Percentiles rank a stretch among this genome's conserved stretches.
Evolutionary conservation across 2,113 vertebrate species (phyloP).

Genomic region (Corydoras maculifer): DNA sequence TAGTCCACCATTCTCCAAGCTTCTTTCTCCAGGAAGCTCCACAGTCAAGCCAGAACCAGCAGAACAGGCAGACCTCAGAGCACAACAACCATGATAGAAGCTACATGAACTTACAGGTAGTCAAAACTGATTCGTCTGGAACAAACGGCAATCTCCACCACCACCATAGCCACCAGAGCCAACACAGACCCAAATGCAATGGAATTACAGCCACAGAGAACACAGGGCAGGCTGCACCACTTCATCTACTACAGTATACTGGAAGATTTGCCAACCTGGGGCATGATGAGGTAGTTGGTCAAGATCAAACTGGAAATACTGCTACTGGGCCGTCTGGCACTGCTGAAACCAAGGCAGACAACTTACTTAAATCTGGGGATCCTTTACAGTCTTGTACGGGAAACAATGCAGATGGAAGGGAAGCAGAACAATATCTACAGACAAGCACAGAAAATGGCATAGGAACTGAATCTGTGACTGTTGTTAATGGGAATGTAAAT

Average conservation of each 20-base stretch:
- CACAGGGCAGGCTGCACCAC: slow-evolving; percentile 73
- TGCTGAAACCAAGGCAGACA: slow-evolving; percentile 71
- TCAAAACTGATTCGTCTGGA: slow-evolving; percentile 84
- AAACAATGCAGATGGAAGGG: slow-evolving; percentile 64
- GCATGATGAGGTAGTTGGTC: slow-evolving; percentile 65
- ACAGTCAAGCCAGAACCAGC: slow-evolving; percentile 65
- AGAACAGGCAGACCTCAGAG: slow-evolving; percentile 60
- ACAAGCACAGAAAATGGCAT: slow-evolving; percentile 53
- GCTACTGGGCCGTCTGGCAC: slow-evolving; percentile 55
- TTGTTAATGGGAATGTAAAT: slow-evolving; percentile 66
- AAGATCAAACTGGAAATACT: slow-evolving; percentile 57
- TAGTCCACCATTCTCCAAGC: slow-evolving; percentile 88
- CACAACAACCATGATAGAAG: slow-evolving; percentile 66
- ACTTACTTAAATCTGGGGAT: slow-evolving; percentile 84
- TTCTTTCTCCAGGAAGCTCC: slow-evolving; percentile 95
- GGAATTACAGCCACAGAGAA: slow-evolving; percentile 74
- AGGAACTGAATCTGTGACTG: slow-evolving; percentile 46
- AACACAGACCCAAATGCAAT: slow-evolving; percentile 83
- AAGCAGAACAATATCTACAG: slow-evolving; percentile 86
- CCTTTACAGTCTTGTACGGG: slow-evolving; percentile 78
- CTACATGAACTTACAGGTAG: slow-evolving; percentile 69
- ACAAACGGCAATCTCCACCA: slow-evolving; percentile 62
- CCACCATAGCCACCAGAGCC: slow-evolving; percentile 66
- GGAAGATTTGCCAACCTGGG: slow-evolving; percentile 81
- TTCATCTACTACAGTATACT: slow-evolving; percentile 95